Base-by-base conservation (phyloP, 2,888 invertebrate genomes). In the Xylophagus ater region DNA sequence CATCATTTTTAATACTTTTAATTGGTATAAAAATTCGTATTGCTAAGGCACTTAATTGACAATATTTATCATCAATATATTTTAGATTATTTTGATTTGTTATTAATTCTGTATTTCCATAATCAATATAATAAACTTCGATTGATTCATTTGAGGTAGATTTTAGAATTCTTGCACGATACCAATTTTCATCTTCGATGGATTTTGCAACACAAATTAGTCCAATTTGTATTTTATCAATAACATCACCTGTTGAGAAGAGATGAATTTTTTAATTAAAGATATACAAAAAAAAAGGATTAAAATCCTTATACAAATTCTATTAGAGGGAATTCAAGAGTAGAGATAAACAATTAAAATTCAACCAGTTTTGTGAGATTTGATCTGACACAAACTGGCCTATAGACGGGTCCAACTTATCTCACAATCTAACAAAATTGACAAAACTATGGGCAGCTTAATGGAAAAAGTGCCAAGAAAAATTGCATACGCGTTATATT, bases 131-230 rank as follows among this genome's bases (percentile, higher is more conserved):
- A 3, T 52, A 46, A 1, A 68, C 61, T 38, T 70, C 69, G 0
- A 80, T 66, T 68, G 13, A 61, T 63, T 1, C 59, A 58, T 12
- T 71, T 70, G 21, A 13, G 23, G n/a, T 10, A 30, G 12, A 28
- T 15, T 15, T n/a, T n/a, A 67, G 24, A 14, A 81, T 68, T 43
- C 67, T 69, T 3, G 72, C 78, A 31, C 83, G 70, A 54, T 82
- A 82, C 82, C 82, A 84, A 56, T 78, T 78, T 3, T 69, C 71
- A 55, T 82, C 81, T n/a, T n/a, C n/a, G 1, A 51, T 52, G 3
- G 74, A 72, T 34, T 70, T 69, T 0, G 72, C 78, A 0, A 73
- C 81, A 53, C 81, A 83, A 1, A 78, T 43, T 3, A 56, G 57
- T 21, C 72, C 74, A 2, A 62, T 56, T 45, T 71, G 68, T 28